phyloP scores from a whole-genome alignment of 1,140 invertebrate genomes.

The Brachionus calyciflorus region DNA sequence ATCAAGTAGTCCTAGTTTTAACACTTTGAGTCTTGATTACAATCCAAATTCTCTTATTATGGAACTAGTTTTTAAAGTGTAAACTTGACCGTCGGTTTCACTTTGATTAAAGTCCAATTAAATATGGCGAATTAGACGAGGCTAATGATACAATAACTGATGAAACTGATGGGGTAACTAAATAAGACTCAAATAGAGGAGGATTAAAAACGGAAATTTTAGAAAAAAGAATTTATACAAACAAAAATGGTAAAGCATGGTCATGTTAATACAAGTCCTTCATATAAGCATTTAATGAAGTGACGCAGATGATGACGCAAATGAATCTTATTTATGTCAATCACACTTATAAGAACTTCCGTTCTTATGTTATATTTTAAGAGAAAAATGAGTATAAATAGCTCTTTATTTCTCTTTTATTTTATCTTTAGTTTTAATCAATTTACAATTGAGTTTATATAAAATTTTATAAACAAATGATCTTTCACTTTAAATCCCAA shows the following conservation, averaged over 20 bases:
- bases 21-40: conserved; percentile 5
- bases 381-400: no score
- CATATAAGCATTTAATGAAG: conserved; percentile 30
- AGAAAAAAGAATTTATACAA: conserved; percentile 29
- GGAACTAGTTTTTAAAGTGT: conserved; percentile 13
- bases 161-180: conserved; percentile 10
- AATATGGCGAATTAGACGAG: conserved; percentile 38
- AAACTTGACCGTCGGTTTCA: conserved; percentile 18
- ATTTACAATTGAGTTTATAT: no score
- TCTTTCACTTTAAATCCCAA: no score
- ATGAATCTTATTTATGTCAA: no score
- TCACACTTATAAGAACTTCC: no score
- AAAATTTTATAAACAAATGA: no score
- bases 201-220: no score
- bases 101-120: conserved; percentile 29
- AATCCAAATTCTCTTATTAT: not conserved
- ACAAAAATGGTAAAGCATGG: conserved; percentile 8
- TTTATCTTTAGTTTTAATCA: no score
- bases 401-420: no score
- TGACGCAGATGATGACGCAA: no score
- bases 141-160: conserved; percentile 29
- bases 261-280: not conserved
- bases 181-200: not conserved
- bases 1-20: conserved; percentile 1
- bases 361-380: no score